These are phyloP conservation scores for Malurus cyaneus DNA, from an alignment of 2,113 vertebrate genomes.

Conservation along the genomic window DNA sequence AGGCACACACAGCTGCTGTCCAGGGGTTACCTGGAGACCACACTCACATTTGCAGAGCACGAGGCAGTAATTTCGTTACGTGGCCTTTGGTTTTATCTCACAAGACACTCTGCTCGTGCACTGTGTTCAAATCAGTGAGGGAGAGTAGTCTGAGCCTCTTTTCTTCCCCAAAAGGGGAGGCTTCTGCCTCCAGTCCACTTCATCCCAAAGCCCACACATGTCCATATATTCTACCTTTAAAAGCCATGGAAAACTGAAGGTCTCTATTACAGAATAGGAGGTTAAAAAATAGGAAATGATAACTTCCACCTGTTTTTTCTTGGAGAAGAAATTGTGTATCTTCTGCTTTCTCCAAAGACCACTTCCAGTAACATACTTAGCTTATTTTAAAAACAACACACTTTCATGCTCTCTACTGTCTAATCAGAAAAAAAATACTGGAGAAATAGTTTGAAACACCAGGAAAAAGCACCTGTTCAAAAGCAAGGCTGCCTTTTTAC, in stretches of 20 bases:
- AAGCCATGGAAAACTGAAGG: neutral
- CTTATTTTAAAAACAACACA: neutral
- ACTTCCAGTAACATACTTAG: neutral
- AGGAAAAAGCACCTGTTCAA: neutral
- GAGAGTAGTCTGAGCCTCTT: neutral
- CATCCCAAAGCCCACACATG: neutral
- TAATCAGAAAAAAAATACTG: neutral
- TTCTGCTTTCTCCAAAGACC: neutral
- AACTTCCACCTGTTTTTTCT: neutral
- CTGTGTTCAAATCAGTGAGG: neutral
- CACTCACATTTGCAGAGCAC: accelerated
- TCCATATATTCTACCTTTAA: neutral
- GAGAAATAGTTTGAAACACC: neutral
- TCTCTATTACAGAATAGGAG: neutral
- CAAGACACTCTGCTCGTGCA: neutral
- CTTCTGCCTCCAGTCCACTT: accelerated
- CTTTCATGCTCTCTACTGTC: neutral
- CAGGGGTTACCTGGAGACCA: slow-evolving; percentile 12
- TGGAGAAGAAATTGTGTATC: neutral
- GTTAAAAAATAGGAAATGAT: neutral
- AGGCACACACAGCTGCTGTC: accelerated
- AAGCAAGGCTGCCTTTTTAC: neutral
- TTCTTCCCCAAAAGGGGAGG: neutral
- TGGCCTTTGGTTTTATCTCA: neutral
- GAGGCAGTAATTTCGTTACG: neutral